Conservation (phyloP, 2,797 vertebrate species). For the Antennarius maculatus region DNA sequence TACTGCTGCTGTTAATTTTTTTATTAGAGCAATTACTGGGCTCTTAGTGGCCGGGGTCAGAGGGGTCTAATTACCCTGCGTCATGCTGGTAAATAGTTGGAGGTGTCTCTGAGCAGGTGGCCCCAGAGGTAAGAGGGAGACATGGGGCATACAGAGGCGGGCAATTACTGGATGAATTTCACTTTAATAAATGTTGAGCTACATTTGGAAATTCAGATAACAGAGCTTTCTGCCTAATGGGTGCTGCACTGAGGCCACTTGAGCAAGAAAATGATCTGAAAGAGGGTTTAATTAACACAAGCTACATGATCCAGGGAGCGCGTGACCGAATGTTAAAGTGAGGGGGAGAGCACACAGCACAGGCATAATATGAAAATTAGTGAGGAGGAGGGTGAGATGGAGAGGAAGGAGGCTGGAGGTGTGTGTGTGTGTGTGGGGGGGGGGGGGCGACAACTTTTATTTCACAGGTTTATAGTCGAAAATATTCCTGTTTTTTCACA, state of each 20-base stretch:
- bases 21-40: constrained; percentile 85
- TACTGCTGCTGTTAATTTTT: constrained; percentile 84
- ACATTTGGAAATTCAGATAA: constrained; percentile 96
- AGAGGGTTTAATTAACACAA: constrained; percentile 95
- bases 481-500: constrained; percentile 52
- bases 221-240: constrained; percentile 87
- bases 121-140: constrained; percentile 92
- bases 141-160: constrained; percentile 85
- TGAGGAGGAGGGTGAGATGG: constrained; percentile 58
- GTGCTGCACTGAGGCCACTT: constrained; percentile 90
- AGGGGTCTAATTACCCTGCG: constrained; percentile 85
- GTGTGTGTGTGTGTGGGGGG: not conserved
- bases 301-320: constrained; percentile 87
- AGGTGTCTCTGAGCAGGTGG: constrained; percentile 89
- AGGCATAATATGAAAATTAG: constrained; percentile 76
- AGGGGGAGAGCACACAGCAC: constrained; percentile 67
- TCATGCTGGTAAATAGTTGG: constrained; percentile 84
- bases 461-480: constrained; percentile 65
- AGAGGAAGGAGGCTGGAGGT: constrained; percentile 10
- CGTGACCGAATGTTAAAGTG: constrained; percentile 74
- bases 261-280: constrained; percentile 90
- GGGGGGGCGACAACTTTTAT: constrained; percentile 67
- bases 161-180: constrained; percentile 97
- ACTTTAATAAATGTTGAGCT: constrained; percentile 95
- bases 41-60: constrained; percentile 82